Conservation (phyloP, 1,140 invertebrate genomes). For the Glossosoma conforme region DNA sequence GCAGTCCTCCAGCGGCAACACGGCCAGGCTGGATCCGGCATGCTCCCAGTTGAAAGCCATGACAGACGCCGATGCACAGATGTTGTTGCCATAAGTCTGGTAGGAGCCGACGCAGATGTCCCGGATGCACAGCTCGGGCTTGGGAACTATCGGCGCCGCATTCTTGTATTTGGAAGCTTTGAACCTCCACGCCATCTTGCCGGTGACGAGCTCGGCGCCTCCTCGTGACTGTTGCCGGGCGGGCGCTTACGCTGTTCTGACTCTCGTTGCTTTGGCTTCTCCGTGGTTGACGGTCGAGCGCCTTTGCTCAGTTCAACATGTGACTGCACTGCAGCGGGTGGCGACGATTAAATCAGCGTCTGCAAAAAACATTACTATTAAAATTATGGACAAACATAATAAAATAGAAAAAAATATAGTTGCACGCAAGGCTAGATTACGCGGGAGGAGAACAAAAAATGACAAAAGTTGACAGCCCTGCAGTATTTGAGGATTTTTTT, state of each 20-base stretch:
- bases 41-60: slow-evolving; percentile 93
- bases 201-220: not conserved
- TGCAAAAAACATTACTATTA: no score
- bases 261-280: slow-evolving; percentile 7
- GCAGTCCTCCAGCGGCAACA: slow-evolving; percentile 78
- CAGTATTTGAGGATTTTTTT: no score
- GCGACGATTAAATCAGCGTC: no score
- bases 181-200: slow-evolving; percentile 86
- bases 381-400: no score
- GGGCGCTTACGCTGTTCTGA: no score
- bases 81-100: slow-evolving; percentile 90
- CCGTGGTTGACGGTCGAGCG: slow-evolving; percentile 16
- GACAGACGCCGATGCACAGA: slow-evolving; percentile 84
- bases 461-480: no score
- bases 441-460: no score
- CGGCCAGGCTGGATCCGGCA: slow-evolving; percentile 77
- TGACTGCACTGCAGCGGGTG: no score
- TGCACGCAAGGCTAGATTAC: no score
- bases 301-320: no score
- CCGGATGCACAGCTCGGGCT: slow-evolving; percentile 83
- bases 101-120: slow-evolving; percentile 87
- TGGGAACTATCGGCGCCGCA: slow-evolving; percentile 88
- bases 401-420: no score
- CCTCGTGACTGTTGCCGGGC: no score
- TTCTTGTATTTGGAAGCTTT: slow-evolving; percentile 97